Base-by-base conservation (phyloP, 2,888 invertebrate genomes). In the Apamea epomidion region DNA sequence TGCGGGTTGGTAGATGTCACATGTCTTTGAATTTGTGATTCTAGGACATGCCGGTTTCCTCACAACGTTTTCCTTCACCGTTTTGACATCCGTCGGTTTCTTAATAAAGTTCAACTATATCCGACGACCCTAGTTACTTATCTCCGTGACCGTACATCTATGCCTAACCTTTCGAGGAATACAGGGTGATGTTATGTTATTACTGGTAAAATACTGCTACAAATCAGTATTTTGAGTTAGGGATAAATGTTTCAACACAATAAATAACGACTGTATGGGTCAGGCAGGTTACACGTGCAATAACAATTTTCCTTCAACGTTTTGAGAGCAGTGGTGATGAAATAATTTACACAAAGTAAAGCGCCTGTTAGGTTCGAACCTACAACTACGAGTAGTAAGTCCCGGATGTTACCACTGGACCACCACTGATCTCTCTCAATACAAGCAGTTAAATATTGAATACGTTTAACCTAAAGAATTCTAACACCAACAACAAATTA, bases 401-500 rank as follows among this genome's bases (percentile, higher is more conserved):
- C 12, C 12, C 58, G 12, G n/a, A 1, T 5, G 12, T n/a, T 21
- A 54, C 10, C 54, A 54, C 54, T 54, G 54, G 51, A 2, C 21
- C 8, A 0, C 54, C 54, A 21, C 54, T 8, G 21, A 7, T 60
- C 12, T 60, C n/a, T 60, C 58, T 60, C n/a, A 60, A 60, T n/a
- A n/a, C 12, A 54, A 8, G 3, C 58, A 0, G 58, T 58, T 58
- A 58, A 58, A 58, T 58, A 58, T 8, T 2, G 29, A 80, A 69
- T 32, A 42, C 10, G 7, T 32, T 32, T 54, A 60, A 32, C 16
- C 42, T 21, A 45, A 32, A 80, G 0, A 37, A 25, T 18, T 58
- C 37, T 0, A 80, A 60, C 14, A 67, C 10, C 29, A 69, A n/a
- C 32, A 48, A 83, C 21, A 67, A 60, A 29, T 18, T 29, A 78